A percentile compares a stretch with the other conserved stretches of the same genome.
Evolutionary conservation across 2,113 vertebrate species (phyloP).

Genomic region (Indri indri): DNA sequence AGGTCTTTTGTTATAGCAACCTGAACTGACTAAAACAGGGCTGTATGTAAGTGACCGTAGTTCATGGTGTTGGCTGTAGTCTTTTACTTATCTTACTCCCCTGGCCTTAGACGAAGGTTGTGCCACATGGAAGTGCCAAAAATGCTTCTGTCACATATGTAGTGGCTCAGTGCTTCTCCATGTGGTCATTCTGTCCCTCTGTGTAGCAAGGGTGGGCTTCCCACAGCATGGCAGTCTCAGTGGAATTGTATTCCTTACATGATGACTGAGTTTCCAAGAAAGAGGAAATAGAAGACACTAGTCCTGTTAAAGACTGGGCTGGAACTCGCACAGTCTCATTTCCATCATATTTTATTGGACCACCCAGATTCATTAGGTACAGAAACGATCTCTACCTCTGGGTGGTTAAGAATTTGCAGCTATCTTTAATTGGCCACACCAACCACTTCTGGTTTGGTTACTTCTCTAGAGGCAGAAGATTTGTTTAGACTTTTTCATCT

Average conservation of each 20-base stretch:
- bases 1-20: background rate
- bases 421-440: background rate
- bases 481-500: background rate
- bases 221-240: background rate
- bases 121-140: background rate
- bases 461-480: background rate
- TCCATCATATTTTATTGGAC: background rate
- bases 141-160: background rate
- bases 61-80: background rate
- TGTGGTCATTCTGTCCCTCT: background rate
- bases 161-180: background rate
- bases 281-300: background rate
- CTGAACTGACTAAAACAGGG: background rate
- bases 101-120: background rate
- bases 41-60: accelerated
- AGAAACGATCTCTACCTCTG: background rate
- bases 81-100: background rate
- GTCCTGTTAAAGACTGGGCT: background rate
- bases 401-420: background rate
- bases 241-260: background rate
- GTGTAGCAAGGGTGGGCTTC: background rate
- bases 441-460: background rate
- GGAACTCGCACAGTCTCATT: background rate
- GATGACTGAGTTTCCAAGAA: background rate
- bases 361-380: background rate